Conservation (phyloP, 2,888 invertebrate species). For the Rhopalosiphum nymphaeae region DNA sequence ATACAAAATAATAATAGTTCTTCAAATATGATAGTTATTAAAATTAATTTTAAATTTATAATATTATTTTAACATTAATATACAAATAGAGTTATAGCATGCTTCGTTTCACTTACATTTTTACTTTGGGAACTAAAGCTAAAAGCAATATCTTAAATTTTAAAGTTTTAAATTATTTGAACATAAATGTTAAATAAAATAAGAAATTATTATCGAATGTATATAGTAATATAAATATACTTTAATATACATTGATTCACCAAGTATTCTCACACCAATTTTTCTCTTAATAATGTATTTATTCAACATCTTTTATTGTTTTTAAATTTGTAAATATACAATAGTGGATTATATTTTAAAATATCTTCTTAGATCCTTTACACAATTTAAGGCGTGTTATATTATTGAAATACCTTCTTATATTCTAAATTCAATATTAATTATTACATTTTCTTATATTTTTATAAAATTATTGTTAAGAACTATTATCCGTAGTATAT, state of each 20-base stretch:
- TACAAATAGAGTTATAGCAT: not conserved
- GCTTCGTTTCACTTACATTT: not conserved
- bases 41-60: not conserved
- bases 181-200: not conserved
- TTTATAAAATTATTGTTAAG: too few relatives aligned
- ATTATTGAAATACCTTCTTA: not conserved
- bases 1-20: not conserved
- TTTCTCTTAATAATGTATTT: not conserved
- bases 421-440: not conserved
- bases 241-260: not conserved
- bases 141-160: not conserved
- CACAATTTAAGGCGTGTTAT: not conserved
- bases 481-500: not conserved
- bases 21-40: not conserved
- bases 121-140: not conserved
- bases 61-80: not conserved
- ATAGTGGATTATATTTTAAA: not conserved
- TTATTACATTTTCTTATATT: too few relatives aligned
- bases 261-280: not conserved
- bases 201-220: not conserved
- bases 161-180: not conserved
- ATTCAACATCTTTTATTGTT: too few relatives aligned
- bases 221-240: too few relatives aligned
- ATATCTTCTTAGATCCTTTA: not conserved
- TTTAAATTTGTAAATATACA: not conserved